A percentile compares a stretch with the other conserved stretches of the same genome.
Evolutionary conservation across 1,140 invertebrate genomes (phyloP).

Genomic region (Calliopsis andreniformis): DNA sequence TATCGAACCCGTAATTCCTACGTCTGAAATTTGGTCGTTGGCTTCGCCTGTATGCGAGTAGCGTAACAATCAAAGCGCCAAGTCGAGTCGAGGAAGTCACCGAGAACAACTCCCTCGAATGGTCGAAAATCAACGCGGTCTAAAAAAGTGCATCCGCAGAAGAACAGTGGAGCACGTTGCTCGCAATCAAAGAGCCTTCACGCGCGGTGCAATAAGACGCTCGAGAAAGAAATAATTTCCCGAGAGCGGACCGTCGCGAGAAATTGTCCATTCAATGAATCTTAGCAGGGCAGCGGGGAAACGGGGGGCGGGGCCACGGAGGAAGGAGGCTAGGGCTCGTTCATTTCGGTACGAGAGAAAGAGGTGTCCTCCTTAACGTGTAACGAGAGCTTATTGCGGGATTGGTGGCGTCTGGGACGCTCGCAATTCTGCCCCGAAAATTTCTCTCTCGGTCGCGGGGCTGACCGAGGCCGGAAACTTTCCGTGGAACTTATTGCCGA

Average conservation of each 20-base stretch:
- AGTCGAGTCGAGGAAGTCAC: too few relatives aligned
- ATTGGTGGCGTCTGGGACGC: conserved; percentile 46
- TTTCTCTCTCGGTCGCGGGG: neutral
- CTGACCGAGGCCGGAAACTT: conserved; percentile 63
- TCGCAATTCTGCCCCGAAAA: conserved; percentile 45
- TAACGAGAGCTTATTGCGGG: conserved; percentile 65
- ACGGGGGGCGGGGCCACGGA: neutral
- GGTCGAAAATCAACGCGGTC: too few relatives aligned
- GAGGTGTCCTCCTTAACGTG: conserved; percentile 42
- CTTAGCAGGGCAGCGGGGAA: neutral
- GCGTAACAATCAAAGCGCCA: too few relatives aligned
- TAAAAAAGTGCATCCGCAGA: neutral
- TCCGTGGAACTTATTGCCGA: conserved; percentile 70
- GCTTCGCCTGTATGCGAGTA: too few relatives aligned
- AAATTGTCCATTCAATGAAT: conserved; percentile 55
- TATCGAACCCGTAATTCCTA: too few relatives aligned
- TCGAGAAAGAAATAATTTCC: conserved; percentile 36
- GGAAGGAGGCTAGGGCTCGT: conserved; percentile 17
- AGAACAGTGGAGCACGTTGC: neutral
- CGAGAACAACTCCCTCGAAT: too few relatives aligned
- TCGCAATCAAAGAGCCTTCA: conserved; percentile 39
- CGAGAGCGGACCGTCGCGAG: conserved; percentile 28
- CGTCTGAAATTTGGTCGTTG: too few relatives aligned
- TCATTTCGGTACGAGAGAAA: conserved; percentile 18
- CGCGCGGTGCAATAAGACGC: neutral